Evolutionary conservation across 2,797 vertebrate genomes (phyloP).

Genomic region (Hephaestus fuliginosus): DNA sequence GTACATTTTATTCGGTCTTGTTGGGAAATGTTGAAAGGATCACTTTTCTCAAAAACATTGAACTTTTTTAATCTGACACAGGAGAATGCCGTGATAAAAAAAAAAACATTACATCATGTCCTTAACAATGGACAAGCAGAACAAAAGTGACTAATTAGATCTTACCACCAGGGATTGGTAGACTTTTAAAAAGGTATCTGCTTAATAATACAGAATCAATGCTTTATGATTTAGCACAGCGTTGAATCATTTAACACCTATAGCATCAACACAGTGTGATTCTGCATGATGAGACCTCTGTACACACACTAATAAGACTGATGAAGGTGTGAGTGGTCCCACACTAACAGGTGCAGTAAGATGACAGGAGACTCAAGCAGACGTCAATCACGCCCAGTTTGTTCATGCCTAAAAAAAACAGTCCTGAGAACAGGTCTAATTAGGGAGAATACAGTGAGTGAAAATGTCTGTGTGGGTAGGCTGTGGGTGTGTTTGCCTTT

Average conservation of each 20-base stretch:
- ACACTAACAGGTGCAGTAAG: not conserved
- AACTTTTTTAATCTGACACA: constrained; percentile 1
- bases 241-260: constrained; percentile 19
- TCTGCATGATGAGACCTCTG: not conserved
- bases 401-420: not conserved
- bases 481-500: not conserved
- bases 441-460: constrained; percentile 8
- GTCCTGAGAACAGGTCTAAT: constrained; percentile 18
- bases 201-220: constrained; percentile 9
- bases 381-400: constrained; percentile 2
- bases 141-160: constrained; percentile 7
- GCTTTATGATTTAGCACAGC: not conserved
- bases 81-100: not conserved
- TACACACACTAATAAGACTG: not conserved
- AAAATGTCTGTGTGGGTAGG: not conserved
- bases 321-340: not conserved
- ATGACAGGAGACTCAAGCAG: not conserved
- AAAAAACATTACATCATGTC: not conserved
- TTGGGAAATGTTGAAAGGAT: constrained; percentile 4
- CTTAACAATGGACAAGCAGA: not conserved
- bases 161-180: not conserved
- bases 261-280: not conserved
- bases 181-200: not conserved
- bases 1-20: too few relatives aligned
- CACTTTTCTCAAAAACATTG: not conserved